Percentiles rank a stretch among this genome's conserved stretches.
phyloP scores from a whole-genome alignment of 2,113 vertebrate species.

The Podilymbus podiceps region DNA sequence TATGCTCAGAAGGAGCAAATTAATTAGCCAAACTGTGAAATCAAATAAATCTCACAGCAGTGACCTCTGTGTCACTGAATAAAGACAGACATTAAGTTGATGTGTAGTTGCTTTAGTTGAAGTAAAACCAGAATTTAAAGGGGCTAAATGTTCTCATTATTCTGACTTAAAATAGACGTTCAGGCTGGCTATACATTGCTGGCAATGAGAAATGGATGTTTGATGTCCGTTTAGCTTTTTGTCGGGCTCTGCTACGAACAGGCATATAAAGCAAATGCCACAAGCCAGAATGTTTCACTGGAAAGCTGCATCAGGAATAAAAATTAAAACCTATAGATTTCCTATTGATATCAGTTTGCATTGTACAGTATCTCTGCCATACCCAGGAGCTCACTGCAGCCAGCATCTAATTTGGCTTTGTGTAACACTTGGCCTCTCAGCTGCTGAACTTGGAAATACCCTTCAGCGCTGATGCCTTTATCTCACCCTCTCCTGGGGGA shows the following conservation, averaged over 20 bases:
- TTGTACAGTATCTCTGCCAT: background rate
- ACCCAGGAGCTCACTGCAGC: background rate
- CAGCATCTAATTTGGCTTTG: background rate
- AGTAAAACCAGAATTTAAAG: conserved; percentile 19
- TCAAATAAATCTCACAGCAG: conserved; percentile 73
- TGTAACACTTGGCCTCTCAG: background rate
- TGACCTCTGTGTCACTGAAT: conserved; percentile 56
- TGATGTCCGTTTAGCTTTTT: background rate
- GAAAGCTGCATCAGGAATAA: background rate
- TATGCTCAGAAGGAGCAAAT: conserved; percentile 66
- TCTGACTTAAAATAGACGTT: background rate
- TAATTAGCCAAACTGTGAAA: conserved; percentile 73
- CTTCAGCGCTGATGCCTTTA: background rate
- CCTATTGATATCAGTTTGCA: background rate
- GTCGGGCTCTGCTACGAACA: background rate
- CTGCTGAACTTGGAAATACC: background rate
- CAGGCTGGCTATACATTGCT: background rate
- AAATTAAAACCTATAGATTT: background rate
- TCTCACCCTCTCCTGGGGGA: background rate
- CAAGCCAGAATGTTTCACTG: background rate
- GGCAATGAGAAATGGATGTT: background rate
- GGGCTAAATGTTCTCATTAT: conserved; percentile 2
- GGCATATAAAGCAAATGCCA: background rate
- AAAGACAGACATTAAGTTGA: conserved; percentile 52
- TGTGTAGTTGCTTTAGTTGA: background rate